Evolutionary conservation across 1,140 invertebrate species (phyloP).

Genomic region (Pachyrhynchus sulphureomaculatus): DNA sequence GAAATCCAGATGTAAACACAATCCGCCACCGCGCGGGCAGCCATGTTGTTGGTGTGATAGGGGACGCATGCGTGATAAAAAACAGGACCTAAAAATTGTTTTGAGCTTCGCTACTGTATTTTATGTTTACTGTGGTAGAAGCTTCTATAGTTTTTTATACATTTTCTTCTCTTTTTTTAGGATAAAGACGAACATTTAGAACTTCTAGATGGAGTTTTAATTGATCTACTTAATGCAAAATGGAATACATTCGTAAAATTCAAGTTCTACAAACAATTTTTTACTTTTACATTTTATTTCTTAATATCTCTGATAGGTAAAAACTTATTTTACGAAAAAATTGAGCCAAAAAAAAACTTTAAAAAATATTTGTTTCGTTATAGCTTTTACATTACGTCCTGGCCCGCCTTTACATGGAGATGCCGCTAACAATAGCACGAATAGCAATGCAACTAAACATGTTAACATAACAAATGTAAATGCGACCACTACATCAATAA

Average conservation of each 20-base stretch:
- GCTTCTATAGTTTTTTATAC: neutral
- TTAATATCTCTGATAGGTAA: constrained; percentile 70
- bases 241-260: constrained; percentile 97
- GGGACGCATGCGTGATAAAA: too few relatives aligned
- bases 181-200: constrained; percentile 94
- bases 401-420: constrained; percentile 57
- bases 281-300: constrained; percentile 88
- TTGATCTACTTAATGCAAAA: constrained; percentile 93
- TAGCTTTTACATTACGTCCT: constrained; percentile 82
- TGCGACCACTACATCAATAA: neutral
- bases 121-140: too few relatives aligned
- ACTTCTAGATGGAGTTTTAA: constrained; percentile 91
- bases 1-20: too few relatives aligned
- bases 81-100: too few relatives aligned
- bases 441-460: constrained; percentile 7
- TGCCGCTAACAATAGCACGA: constrained; percentile 28
- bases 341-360: too few relatives aligned
- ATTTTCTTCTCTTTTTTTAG: constrained; percentile 56
- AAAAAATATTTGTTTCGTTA: neutral
- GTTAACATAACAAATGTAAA: constrained; percentile 24
- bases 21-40: too few relatives aligned
- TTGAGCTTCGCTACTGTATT: too few relatives aligned
- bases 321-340: too few relatives aligned
- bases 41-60: too few relatives aligned
- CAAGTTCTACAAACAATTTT: constrained; percentile 91